Evolutionary conservation across 2,888 invertebrate genomes (phyloP).

Genomic region (Drosophila quinaria): DNA sequence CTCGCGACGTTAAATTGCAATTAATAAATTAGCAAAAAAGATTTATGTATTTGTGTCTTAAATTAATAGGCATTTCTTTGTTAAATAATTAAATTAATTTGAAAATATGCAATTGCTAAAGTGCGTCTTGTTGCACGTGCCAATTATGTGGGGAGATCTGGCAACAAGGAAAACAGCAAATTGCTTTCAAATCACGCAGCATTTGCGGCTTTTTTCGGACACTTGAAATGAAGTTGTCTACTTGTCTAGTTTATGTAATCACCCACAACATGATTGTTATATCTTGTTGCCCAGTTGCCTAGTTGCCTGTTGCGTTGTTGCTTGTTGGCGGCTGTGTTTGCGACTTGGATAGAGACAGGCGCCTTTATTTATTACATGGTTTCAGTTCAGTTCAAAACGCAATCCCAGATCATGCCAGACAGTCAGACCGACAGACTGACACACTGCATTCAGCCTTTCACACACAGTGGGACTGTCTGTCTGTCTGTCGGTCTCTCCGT

Average conservation of each 20-base stretch:
- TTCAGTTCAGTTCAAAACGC: constrained; percentile 33
- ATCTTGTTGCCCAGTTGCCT: constrained; percentile 34
- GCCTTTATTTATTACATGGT: constrained; percentile 56
- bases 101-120: neutral
- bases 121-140: constrained; percentile 43
- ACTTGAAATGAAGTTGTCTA: constrained; percentile 70
- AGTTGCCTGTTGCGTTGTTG: constrained; percentile 11
- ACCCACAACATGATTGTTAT: constrained; percentile 79
- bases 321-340: constrained; percentile 15
- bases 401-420: constrained; percentile 26
- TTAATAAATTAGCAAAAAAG: constrained; percentile 67
- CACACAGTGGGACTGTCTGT: constrained; percentile 34
- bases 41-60: constrained; percentile 16
- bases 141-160: constrained; percentile 1
- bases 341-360: constrained; percentile 38
- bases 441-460: constrained; percentile 46
- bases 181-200: constrained; percentile 67
- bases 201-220: constrained; percentile 11
- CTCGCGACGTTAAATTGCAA: constrained; percentile 47
- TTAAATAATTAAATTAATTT: constrained; percentile 29
- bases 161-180: constrained; percentile 62
- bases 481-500: constrained; percentile 19
- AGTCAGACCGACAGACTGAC: neutral
- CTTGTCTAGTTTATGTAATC: constrained; percentile 75
- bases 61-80: constrained; percentile 14